These are phyloP conservation scores for Hesperophylax magnus DNA, from an alignment of 1,140 invertebrate genomes.

Conservation along the genomic window DNA sequence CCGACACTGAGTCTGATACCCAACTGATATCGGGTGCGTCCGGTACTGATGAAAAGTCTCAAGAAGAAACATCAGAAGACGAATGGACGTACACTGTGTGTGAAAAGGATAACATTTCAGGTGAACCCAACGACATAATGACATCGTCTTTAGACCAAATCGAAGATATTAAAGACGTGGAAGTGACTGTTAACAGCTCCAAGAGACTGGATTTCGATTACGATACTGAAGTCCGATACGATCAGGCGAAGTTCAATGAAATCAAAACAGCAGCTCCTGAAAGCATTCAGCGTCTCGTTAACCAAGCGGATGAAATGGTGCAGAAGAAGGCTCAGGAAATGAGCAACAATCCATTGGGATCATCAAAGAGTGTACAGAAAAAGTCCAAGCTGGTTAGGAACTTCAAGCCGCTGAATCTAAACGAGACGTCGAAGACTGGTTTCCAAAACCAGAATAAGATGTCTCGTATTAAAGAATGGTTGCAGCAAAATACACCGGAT, in stretches of 20 bases:
- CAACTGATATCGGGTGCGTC: constrained; percentile 62
- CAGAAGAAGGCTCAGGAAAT: constrained; percentile 67
- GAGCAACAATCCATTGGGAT: constrained; percentile 60
- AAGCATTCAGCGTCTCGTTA: constrained; percentile 77
- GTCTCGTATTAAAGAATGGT: constrained; percentile 79
- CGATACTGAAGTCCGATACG: background rate
- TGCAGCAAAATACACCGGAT: constrained; percentile 69
- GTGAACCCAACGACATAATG: constrained; percentile 69
- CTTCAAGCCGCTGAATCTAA: constrained; percentile 71
- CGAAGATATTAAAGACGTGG: constrained; percentile 59
- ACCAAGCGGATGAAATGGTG: constrained; percentile 81
- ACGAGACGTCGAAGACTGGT: constrained; percentile 64
- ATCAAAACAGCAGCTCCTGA: constrained; percentile 51
- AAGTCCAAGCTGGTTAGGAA: constrained; percentile 63
- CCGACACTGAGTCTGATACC: constrained; percentile 85
- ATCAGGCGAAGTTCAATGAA: background rate
- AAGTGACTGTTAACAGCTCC: constrained; percentile 7
- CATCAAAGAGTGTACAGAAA: constrained; percentile 56
- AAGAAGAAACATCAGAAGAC: constrained; percentile 79
- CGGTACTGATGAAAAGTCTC: constrained; percentile 68
- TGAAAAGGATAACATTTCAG: constrained; percentile 63
- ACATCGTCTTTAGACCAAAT: constrained; percentile 68
- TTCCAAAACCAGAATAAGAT: constrained; percentile 73
- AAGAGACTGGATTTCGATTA: constrained; percentile 47
- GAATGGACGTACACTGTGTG: constrained; percentile 76